Percentiles rank a stretch among this genome's conserved stretches.
phyloP scores from a whole-genome alignment of 1,140 invertebrate species.

The Tetragonula clypearis region DNA sequence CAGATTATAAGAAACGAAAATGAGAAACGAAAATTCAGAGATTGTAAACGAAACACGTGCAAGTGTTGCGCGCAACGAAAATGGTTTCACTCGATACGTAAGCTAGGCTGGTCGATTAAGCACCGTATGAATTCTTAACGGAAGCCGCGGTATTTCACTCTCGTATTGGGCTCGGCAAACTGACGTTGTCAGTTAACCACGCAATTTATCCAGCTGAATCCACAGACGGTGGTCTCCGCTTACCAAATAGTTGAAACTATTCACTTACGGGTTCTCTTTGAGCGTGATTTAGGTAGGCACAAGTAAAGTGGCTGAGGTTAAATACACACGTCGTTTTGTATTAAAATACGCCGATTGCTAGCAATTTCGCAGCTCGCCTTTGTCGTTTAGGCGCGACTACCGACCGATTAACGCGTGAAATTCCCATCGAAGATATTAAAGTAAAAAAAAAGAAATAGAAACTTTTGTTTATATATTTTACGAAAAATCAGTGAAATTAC shows the following conservation, averaged over 20 bases:
- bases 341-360: conserved; percentile 3
- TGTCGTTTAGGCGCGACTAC: background rate
- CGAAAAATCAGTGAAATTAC: too few relatives aligned
- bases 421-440: too few relatives aligned
- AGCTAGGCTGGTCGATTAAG: conserved; percentile 10
- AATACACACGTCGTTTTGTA: background rate
- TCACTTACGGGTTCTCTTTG: conserved; percentile 7
- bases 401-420: too few relatives aligned
- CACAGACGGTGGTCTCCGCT: conserved; percentile 17
- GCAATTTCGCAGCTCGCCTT: background rate
- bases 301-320: background rate
- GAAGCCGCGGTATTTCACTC: background rate
- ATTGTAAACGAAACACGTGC: too few relatives aligned
- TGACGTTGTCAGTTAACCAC: conserved; percentile 33
- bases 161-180: background rate
- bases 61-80: background rate
- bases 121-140: conserved; percentile 37
- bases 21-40: background rate
- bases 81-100: background rate
- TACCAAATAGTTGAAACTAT: conserved; percentile 10
- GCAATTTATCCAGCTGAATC: conserved; percentile 46
- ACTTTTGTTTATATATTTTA: too few relatives aligned
- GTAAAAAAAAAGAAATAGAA: too few relatives aligned
- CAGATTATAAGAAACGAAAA: background rate
- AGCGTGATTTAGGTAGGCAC: background rate